phyloP scores from a whole-genome alignment of 2,888 invertebrate species.

The Catocala fraxini region DNA sequence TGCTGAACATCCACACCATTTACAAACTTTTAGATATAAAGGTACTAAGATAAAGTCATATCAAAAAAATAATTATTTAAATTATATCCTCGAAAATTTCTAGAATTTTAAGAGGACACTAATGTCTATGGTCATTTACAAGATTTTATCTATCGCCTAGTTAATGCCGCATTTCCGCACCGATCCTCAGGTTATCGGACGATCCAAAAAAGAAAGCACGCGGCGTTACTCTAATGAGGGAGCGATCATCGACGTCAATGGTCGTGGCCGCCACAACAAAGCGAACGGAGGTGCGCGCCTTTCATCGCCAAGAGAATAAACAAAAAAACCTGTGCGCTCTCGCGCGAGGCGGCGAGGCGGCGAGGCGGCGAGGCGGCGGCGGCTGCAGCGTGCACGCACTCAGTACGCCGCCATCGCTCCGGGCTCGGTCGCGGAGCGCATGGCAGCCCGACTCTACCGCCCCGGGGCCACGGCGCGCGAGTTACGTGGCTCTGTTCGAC shows the following conservation, averaged over 20 bases:
- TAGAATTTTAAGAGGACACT: too few relatives aligned
- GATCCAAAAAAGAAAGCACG: neutral
- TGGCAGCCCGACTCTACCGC: neutral
- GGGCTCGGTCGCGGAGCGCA: neutral
- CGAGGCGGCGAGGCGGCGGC: constrained; percentile 22
- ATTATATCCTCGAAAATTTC: too few relatives aligned
- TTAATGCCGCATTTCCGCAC: too few relatives aligned
- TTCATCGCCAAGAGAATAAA: constrained; percentile 10
- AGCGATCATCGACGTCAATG: neutral
- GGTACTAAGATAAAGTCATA: too few relatives aligned
- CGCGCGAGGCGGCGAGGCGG: constrained; percentile 7
- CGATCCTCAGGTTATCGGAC: neutral
- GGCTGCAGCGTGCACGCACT: constrained; percentile 63
- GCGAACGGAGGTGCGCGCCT: neutral
- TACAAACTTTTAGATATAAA: constrained; percentile 46
- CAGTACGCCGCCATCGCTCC: constrained; percentile 10
- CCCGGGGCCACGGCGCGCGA: neutral
- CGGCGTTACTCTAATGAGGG: neutral
- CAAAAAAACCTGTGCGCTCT: constrained; percentile 20
- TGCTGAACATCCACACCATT: constrained; percentile 48
- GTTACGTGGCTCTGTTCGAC: neutral
- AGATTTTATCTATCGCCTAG: too few relatives aligned
- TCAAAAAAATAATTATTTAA: too few relatives aligned
- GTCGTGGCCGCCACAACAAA: neutral
- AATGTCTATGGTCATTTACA: too few relatives aligned